These are phyloP conservation scores for Buteo buteo DNA, from an alignment of 2,113 vertebrate genomes.

Conservation along the genomic window DNA sequence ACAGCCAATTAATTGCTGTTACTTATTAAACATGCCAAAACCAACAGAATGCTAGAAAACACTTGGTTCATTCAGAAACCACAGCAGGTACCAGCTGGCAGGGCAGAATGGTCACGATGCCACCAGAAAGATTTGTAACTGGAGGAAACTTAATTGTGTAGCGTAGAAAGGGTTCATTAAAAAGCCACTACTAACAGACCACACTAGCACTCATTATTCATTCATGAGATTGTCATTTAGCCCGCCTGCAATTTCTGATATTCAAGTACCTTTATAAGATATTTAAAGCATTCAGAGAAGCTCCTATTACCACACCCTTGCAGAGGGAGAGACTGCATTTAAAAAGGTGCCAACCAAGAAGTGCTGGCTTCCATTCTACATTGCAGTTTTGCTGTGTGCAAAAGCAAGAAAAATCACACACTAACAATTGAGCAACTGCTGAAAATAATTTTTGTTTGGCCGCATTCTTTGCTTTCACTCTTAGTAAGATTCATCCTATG, in stretches of 20 bases:
- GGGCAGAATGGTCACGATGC: not conserved
- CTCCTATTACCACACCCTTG: not conserved
- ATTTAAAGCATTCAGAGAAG: not conserved
- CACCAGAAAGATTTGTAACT: not conserved
- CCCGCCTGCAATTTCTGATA: not conserved
- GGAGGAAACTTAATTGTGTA: not conserved
- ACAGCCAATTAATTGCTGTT: not conserved
- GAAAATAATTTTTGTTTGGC: not conserved
- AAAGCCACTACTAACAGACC: not conserved
- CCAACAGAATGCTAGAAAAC: not conserved
- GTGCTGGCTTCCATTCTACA: not conserved
- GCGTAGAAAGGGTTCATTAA: not conserved
- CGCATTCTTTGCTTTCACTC: not conserved
- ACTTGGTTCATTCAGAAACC: not conserved
- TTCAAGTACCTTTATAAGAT: not conserved
- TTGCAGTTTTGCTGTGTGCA: not conserved
- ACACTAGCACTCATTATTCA: not conserved
- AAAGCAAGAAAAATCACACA: not conserved
- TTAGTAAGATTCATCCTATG: not conserved
- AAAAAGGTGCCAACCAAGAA: not conserved
- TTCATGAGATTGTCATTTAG: not conserved
- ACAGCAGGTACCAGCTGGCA: not conserved
- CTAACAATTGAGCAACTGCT: not conserved
- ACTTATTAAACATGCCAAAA: not conserved
- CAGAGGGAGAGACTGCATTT: not conserved